Evolutionary conservation across 2,888 invertebrate species (phyloP).

Genomic region (Pecten maximus): DNA sequence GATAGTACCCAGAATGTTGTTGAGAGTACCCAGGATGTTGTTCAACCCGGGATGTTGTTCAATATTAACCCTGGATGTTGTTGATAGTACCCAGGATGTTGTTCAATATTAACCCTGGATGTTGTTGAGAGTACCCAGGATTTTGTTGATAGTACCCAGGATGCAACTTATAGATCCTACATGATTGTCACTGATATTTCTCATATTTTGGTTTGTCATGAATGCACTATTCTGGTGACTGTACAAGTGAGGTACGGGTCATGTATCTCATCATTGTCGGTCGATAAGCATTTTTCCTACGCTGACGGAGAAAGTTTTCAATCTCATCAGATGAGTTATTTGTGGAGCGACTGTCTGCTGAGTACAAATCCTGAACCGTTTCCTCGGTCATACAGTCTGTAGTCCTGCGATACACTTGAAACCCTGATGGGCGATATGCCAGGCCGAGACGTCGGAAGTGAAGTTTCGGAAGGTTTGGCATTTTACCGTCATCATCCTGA

Average conservation of each 20-base stretch:
- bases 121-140: no score
- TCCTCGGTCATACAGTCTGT: slow-evolving; percentile 55
- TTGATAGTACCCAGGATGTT: no score
- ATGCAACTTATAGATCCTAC: no score
- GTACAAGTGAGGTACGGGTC: not conserved
- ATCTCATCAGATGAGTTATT: slow-evolving; percentile 64
- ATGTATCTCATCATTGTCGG: slow-evolving; percentile 8
- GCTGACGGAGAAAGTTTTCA: slow-evolving; percentile 57
- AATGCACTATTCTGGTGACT: not conserved
- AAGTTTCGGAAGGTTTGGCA: slow-evolving; percentile 57
- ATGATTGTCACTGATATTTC: no score
- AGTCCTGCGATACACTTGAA: not conserved
- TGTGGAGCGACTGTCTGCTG: slow-evolving; percentile 47
- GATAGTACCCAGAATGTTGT: no score
- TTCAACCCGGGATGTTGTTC: no score
- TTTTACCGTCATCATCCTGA: slow-evolving; percentile 60
- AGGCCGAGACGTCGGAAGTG: slow-evolving; percentile 56
- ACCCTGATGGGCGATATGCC: slow-evolving; percentile 53
- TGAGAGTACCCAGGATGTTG: no score
- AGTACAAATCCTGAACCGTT: slow-evolving; percentile 52
- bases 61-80: no score
- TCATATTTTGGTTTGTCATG: not conserved
- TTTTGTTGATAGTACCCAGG: no score
- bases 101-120: no score
- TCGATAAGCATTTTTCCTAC: slow-evolving; percentile 45